Conservation (phyloP, 53 echinoderm and acorn worm species). For the Luidia sarsii region DNA sequence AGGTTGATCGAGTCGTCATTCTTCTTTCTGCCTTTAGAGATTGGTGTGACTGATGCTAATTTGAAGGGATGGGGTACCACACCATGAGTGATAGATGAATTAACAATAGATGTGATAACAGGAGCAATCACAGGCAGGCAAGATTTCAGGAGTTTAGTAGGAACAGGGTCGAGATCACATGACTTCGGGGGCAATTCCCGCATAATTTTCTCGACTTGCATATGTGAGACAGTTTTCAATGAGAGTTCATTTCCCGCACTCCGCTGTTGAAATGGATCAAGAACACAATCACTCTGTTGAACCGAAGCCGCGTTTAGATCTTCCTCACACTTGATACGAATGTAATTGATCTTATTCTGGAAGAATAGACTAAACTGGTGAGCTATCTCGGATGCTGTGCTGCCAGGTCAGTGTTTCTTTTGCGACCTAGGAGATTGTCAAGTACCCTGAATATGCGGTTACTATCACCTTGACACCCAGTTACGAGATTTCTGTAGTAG, state of each 20-base stretch:
- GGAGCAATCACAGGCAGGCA: not conserved
- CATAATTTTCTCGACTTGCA: not conserved
- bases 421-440: constrained; percentile 6
- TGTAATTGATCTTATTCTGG: not conserved
- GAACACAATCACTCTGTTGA: not conserved
- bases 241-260: not conserved
- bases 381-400: not conserved
- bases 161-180: not conserved
- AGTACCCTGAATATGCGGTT: constrained; percentile 8
- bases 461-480: constrained; percentile 8
- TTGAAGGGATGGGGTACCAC: not conserved
- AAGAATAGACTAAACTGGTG: not conserved
- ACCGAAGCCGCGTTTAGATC: not conserved
- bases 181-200: not conserved
- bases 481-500: constrained; percentile 9
- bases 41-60: not conserved
- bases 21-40: not conserved
- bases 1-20: not conserved
- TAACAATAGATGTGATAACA: not conserved
- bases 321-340: constrained; percentile 2
- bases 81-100: not conserved
- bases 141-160: not conserved
- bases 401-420: not conserved
- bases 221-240: not conserved
- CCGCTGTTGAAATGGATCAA: not conserved